Conservation (phyloP, 2,113 vertebrate genomes). For the Oostethus manadensis region DNA sequence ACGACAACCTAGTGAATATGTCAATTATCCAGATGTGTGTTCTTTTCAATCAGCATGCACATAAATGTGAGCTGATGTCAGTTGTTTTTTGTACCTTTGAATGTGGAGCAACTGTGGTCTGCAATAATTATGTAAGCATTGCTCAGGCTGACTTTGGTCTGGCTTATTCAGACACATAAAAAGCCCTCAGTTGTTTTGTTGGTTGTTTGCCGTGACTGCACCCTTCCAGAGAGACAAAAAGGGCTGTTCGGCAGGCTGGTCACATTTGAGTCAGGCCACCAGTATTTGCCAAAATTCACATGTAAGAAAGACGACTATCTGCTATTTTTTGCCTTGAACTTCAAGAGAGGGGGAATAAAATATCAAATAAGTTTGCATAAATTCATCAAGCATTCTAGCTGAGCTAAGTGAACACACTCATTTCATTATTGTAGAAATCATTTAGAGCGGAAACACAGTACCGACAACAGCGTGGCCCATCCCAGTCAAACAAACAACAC, state of each 20-base stretch:
- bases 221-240: conserved; percentile 26
- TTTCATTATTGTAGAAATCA: conserved; percentile 37
- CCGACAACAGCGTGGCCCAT: conserved; percentile 7
- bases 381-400: conserved; percentile 31
- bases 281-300: conserved; percentile 35
- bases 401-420: conserved; percentile 39
- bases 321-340: conserved; percentile 7
- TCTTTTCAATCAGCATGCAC: background rate
- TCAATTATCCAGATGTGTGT: background rate
- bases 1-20: background rate
- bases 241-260: conserved; percentile 30
- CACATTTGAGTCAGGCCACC: conserved; percentile 45
- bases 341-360: conserved; percentile 24
- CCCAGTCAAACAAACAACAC: background rate
- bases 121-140: conserved; percentile 17
- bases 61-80: background rate
- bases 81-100: background rate
- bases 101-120: conserved; percentile 1
- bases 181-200: conserved; percentile 13
- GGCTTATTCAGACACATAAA: conserved; percentile 14
- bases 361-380: conserved; percentile 31
- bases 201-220: conserved; percentile 20
- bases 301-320: conserved; percentile 27
- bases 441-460: conserved; percentile 43
- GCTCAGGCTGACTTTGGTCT: conserved; percentile 17